These are phyloP conservation scores for Gallirallus australis DNA, from an alignment of 2,797 vertebrate genomes.

Conservation along the genomic window DNA sequence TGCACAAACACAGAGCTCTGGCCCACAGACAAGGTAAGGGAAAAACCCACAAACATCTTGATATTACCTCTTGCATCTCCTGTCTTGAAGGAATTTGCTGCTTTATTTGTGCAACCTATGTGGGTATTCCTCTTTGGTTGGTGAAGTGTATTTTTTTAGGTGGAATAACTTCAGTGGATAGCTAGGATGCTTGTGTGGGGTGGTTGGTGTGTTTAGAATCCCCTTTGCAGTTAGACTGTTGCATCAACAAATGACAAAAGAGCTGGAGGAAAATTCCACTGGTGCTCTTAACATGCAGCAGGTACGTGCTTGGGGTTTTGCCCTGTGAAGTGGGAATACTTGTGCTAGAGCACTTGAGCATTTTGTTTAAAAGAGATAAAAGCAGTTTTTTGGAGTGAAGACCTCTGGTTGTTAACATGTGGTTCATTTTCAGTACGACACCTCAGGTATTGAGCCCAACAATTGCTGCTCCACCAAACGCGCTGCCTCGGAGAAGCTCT, in stretches of 20 bases:
- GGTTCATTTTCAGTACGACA: conserved; percentile 83
- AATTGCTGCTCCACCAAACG: conserved; percentile 94
- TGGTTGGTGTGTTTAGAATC: not conserved
- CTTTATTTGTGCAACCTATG: not conserved
- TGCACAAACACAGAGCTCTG: conserved; percentile 92
- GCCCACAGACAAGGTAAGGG: conserved; percentile 89
- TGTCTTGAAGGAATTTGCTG: not conserved
- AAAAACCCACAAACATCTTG: not conserved
- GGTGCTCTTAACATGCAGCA: not conserved
- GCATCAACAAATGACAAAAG: not conserved
- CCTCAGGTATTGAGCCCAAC: conserved; percentile 98
- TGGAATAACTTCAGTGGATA: not conserved
- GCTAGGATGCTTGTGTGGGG: not conserved
- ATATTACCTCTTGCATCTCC: not conserved
- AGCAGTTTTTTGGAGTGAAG: not conserved
- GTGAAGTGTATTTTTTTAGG: not conserved
- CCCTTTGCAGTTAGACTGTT: not conserved
- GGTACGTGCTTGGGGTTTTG: not conserved
- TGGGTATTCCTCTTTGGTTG: not conserved
- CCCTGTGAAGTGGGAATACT: not conserved
- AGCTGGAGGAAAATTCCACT: not conserved
- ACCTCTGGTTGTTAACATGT: not conserved
- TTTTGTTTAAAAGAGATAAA: not conserved
- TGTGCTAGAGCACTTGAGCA: rapidly evolving
- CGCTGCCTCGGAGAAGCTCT: conserved; percentile 95